These are phyloP conservation scores for Platycnemis pennipes DNA, from an alignment of 2,888 invertebrate species.

Conservation along the genomic window DNA sequence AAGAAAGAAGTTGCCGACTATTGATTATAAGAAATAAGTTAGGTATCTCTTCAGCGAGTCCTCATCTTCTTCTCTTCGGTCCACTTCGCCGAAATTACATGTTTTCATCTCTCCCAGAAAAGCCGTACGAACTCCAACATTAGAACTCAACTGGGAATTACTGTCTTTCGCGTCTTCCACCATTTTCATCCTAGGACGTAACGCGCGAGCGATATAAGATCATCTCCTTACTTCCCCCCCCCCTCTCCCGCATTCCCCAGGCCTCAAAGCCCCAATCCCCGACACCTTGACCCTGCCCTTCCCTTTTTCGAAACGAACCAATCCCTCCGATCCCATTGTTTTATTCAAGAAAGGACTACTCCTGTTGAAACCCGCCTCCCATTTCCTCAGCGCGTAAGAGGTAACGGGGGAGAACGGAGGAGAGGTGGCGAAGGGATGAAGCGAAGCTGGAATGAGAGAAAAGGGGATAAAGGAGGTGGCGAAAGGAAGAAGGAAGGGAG, in stretches of 20 bases:
- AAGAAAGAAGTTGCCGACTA: no score
- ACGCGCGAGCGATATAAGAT: not conserved
- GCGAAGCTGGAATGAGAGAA: not conserved
- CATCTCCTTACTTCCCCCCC: not conserved
- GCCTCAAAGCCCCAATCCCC: not conserved
- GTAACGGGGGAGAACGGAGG: not conserved
- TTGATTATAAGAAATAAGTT: no score
- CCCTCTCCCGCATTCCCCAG: no score
- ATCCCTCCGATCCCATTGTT: not conserved
- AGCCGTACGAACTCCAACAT: no score
- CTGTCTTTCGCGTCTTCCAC: not conserved
- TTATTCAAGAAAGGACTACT: not conserved
- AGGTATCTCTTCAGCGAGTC: not conserved
- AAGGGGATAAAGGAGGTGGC: not conserved
- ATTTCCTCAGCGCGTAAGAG: not conserved
- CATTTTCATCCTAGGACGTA: not conserved
- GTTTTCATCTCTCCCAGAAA: not conserved
- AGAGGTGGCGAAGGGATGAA: not conserved
- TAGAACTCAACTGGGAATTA: no score
- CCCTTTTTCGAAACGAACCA: slow-evolving; percentile 9
- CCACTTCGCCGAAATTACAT: not conserved
- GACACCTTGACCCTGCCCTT: not conserved
- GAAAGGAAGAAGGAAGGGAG: not conserved
- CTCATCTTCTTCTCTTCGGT: not conserved
- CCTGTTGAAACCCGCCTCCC: not conserved